phyloP scores from a whole-genome alignment of 2,113 vertebrate genomes.

The Macrotus californicus region DNA sequence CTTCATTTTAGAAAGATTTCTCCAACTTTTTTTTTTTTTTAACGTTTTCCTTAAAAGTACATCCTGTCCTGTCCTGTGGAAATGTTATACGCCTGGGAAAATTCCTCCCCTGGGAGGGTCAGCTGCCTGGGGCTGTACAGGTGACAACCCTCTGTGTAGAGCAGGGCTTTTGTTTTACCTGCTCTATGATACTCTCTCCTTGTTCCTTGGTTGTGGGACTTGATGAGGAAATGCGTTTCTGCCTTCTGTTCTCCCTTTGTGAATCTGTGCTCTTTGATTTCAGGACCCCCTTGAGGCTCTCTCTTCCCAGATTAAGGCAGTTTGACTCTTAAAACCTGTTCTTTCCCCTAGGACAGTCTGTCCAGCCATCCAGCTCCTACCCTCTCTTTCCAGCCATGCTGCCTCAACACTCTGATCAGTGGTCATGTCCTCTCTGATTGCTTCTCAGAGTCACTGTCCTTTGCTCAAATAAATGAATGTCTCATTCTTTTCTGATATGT shows the following conservation, averaged over 20 bases:
- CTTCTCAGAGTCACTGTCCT: neutral
- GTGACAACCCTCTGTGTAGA: neutral
- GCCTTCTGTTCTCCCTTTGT: neutral
- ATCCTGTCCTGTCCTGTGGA: slow-evolving; percentile 22
- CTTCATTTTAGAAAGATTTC: slow-evolving; percentile 39
- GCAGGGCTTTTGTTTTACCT: neutral
- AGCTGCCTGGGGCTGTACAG: neutral
- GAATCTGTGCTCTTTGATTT: neutral
- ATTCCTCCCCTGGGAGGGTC: neutral
- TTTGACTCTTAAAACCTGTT: neutral
- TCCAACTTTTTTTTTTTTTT: neutral
- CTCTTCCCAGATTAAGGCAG: neutral
- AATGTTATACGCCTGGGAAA: neutral
- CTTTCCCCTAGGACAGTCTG: neutral
- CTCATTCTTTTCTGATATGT: neutral
- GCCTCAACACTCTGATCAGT: neutral
- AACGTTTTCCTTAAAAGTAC: neutral
- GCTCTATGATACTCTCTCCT: neutral
- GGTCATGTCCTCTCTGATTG: neutral
- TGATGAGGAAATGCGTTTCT: neutral
- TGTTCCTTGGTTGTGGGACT: neutral
- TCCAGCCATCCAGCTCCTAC: too few species aligned
- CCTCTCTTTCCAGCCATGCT: neutral
- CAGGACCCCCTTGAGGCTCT: neutral
- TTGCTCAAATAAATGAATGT: neutral